Conservation (phyloP, 2,797 vertebrate species). For the Ibycter americanus region DNA sequence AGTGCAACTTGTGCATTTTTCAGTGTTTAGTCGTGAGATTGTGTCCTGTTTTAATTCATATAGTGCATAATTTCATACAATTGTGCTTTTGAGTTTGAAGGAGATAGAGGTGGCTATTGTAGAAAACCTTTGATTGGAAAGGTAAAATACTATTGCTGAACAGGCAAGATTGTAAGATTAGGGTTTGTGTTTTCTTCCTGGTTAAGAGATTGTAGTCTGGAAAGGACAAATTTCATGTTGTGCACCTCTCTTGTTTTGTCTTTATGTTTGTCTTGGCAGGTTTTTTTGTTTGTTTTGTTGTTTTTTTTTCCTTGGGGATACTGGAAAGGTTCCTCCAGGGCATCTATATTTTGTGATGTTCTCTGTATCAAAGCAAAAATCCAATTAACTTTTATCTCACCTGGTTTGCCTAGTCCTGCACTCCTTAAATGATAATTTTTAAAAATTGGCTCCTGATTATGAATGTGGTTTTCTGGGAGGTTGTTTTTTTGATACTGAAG, state of each 20-base stretch:
- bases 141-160: neutral
- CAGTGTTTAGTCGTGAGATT: neutral
- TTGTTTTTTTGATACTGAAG: neutral
- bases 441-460: neutral
- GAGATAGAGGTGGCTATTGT: neutral
- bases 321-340: neutral
- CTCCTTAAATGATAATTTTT: neutral
- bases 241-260: neutral
- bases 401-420: neutral
- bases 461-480: neutral
- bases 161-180: neutral
- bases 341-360: neutral
- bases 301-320: neutral
- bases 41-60: neutral
- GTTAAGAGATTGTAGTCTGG: neutral
- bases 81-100: neutral
- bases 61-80: neutral
- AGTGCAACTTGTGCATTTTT: neutral
- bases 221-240: accelerated
- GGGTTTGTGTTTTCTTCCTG: neutral
- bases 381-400: neutral
- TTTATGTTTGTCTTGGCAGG: neutral
- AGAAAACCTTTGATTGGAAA: neutral
- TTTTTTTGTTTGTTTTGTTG: too few species aligned
- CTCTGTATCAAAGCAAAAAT: neutral